Evolutionary conservation across 1,140 invertebrate species (phyloP).

Genomic region (Lasioglossum albipes): DNA sequence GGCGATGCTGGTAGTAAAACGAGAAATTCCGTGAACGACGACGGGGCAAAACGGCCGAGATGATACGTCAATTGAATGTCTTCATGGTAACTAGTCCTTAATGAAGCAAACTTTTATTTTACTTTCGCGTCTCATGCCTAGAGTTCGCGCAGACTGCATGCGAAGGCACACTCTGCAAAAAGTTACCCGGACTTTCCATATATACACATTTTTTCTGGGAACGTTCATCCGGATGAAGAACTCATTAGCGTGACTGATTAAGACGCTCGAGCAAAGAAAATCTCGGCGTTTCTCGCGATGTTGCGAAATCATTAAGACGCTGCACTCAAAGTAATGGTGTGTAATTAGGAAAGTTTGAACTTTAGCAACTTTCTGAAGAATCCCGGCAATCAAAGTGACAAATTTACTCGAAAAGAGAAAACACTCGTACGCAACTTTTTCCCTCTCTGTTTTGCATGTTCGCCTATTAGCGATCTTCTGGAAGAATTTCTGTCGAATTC

Average conservation of each 20-base stretch:
- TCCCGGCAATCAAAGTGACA: no score
- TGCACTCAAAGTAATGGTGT: no score
- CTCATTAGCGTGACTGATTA: not conserved
- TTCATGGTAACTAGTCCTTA: slow-evolving; percentile 65
- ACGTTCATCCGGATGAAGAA: not conserved
- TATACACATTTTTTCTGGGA: slow-evolving; percentile 1
- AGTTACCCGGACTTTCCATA: slow-evolving; percentile 3
- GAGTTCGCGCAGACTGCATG: slow-evolving; percentile 6
- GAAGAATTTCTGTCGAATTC: no score
- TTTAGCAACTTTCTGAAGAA: no score
- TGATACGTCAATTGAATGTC: slow-evolving; percentile 60
- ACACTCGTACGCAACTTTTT: no score
- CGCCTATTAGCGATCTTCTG: no score
- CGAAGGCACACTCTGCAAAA: slow-evolving; percentile 33
- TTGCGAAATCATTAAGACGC: not conserved
- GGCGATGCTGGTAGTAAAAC: slow-evolving; percentile 58
- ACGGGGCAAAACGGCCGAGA: not conserved
- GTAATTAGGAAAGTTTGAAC: no score
- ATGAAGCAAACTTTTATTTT: slow-evolving; percentile 67
- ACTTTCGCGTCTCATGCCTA: slow-evolving; percentile 49
- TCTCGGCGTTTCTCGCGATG: not conserved
- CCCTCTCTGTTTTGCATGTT: no score
- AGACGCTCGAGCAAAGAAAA: not conserved
- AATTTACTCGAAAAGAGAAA: no score
- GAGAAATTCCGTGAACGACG: slow-evolving; percentile 28